Conservation (phyloP, 2,888 invertebrate species). For the Bombylius major region DNA sequence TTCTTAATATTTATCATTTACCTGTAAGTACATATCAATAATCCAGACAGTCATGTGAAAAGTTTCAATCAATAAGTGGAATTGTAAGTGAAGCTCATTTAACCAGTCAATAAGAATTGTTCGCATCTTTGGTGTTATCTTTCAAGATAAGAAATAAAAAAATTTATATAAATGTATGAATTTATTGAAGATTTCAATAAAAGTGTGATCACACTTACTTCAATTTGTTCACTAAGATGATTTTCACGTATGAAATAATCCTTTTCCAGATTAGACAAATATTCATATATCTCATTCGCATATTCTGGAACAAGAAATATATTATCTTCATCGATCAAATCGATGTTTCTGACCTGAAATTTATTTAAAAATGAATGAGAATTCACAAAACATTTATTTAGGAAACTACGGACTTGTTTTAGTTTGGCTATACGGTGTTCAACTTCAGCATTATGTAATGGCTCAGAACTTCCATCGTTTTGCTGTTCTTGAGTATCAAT, state of each 20-base stretch:
- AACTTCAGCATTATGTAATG: slow-evolving; percentile 26
- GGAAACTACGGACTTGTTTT: background rate
- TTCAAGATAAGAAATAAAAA: slow-evolving; percentile 9
- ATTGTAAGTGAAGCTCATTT: slow-evolving; percentile 79
- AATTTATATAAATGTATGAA: background rate
- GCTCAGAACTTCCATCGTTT: slow-evolving; percentile 21
- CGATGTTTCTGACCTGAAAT: slow-evolving; percentile 53
- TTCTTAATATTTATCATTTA: background rate
- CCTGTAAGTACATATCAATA: slow-evolving; percentile 70
- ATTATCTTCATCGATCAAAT: slow-evolving; percentile 58
- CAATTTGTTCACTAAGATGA: slow-evolving; percentile 52
- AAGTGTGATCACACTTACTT: slow-evolving; percentile 14
- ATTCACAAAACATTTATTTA: slow-evolving; percentile 3
- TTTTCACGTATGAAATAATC: slow-evolving; percentile 50
- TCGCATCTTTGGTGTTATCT: slow-evolving; percentile 75
- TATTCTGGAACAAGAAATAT: slow-evolving; percentile 72
- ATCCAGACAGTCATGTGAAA: slow-evolving; percentile 78
- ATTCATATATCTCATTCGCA: slow-evolving; percentile 78
- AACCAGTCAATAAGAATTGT: slow-evolving; percentile 87
- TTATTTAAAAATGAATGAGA: background rate
- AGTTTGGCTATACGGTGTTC: background rate
- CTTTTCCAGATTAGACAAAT: slow-evolving; percentile 63
- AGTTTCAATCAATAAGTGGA: slow-evolving; percentile 75
- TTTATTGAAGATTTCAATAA: background rate
- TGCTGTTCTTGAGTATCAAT: too few species aligned